Conservation (phyloP, 2,888 invertebrate species). For the Monopis laevigella region DNA sequence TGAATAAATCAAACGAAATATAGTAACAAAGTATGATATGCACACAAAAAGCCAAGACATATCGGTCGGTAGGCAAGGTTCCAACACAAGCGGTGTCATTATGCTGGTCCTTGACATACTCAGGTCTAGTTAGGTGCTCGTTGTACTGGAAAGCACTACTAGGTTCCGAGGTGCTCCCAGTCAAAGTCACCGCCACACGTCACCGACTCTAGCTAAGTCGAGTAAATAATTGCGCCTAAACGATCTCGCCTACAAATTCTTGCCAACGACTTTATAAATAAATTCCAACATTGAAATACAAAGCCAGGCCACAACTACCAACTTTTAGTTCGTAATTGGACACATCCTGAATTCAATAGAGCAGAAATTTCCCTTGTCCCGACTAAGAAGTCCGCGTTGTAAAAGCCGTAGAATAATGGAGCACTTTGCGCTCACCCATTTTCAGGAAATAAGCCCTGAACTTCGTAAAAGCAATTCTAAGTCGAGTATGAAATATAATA, state of each 20-base stretch:
- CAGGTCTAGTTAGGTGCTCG: conserved; percentile 8
- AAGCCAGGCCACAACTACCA: no score
- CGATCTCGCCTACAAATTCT: no score
- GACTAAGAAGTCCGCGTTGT: conserved; percentile 33
- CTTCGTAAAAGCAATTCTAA: conserved; percentile 63
- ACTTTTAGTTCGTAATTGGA: conserved; percentile 12
- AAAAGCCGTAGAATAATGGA: conserved; percentile 37
- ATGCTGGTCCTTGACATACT: conserved; percentile 5
- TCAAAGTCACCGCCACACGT: conserved; percentile 1
- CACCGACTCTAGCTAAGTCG: conserved; percentile 1
- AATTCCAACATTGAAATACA: not conserved
- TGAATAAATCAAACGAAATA: no score
- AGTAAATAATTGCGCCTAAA: no score
- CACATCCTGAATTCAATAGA: conserved; percentile 38
- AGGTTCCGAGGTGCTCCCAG: not conserved
- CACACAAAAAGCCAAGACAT: no score
- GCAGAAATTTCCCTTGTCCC: conserved; percentile 48
- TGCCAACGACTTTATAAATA: no score
- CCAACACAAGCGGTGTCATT: conserved; percentile 3
- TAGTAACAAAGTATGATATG: no score
- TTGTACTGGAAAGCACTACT: conserved; percentile 7
- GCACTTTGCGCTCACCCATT: conserved; percentile 60
- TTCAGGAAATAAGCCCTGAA: conserved; percentile 66
- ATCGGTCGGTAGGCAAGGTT: no score
- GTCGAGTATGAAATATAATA: conserved; percentile 62